phyloP scores from a whole-genome alignment of 2,113 vertebrate species.

The Protomyctophum bolini region DNA sequence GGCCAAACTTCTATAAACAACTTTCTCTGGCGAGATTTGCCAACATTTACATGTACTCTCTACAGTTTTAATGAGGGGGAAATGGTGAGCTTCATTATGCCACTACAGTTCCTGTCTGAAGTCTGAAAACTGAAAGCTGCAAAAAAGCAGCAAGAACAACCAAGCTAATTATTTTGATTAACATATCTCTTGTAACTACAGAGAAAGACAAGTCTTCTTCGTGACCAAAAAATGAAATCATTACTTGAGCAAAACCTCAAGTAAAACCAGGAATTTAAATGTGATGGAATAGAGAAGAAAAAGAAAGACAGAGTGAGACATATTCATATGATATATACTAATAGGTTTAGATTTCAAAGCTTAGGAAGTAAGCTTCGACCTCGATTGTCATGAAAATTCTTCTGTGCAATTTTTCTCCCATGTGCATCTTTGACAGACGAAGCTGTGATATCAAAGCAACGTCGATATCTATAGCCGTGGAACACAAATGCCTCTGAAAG shows the following conservation, averaged over 20 bases:
- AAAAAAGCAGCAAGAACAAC: background rate
- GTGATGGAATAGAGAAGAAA: background rate
- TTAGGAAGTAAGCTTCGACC: slow-evolving; percentile 7
- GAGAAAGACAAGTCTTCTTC: slow-evolving; percentile 5
- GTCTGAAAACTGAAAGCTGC: background rate
- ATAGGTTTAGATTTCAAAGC: slow-evolving; percentile 12
- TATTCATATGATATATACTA: background rate
- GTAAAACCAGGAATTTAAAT: slow-evolving; percentile 1
- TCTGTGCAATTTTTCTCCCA: slow-evolving; percentile 10
- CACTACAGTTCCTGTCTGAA: slow-evolving; percentile 10
- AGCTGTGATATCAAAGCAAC: slow-evolving; percentile 48
- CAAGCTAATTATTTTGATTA: background rate
- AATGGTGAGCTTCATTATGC: slow-evolving; percentile 8
- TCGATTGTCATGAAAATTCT: slow-evolving; percentile 11
- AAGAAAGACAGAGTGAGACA: slow-evolving; percentile 28
- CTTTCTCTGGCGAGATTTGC: background rate
- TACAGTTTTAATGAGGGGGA: slow-evolving; percentile 23
- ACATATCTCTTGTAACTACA: background rate
- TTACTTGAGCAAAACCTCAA: slow-evolving; percentile 1
- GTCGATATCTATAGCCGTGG: slow-evolving; percentile 38
- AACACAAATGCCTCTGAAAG: slow-evolving; percentile 41
- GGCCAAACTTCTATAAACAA: background rate
- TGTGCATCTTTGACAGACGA: slow-evolving; percentile 40
- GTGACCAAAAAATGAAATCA: background rate
- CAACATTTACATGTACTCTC: background rate